These are phyloP conservation scores for Pheosia gnoma DNA, from an alignment of 2,888 invertebrate species.

Conservation along the genomic window DNA sequence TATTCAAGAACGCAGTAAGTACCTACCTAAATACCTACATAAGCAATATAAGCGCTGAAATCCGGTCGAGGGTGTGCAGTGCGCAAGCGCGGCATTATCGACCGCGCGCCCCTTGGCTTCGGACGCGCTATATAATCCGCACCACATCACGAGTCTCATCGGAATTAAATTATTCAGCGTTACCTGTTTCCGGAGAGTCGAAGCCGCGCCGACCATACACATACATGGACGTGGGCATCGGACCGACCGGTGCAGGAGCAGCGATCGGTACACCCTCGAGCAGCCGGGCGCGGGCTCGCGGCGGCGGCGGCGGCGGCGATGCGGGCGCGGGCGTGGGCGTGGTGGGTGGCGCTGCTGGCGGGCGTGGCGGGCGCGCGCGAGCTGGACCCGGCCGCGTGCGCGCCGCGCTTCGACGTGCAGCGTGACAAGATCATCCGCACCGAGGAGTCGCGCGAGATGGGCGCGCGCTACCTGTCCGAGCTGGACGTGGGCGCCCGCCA, in stretches of 20 bases:
- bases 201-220: not conserved
- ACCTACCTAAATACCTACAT: no score
- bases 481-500: conserved; percentile 91
- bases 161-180: not conserved
- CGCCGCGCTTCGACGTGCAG: conserved; percentile 92
- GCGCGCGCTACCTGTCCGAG: conserved; percentile 94
- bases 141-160: not conserved
- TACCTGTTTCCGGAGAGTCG: not conserved
- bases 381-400: conserved; percentile 87
- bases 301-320: conserved; percentile 36
- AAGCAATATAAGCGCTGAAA: no score
- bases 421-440: conserved; percentile 95
- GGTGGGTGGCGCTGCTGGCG: conserved; percentile 51
- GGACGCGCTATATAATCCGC: conserved; percentile 11
- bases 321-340: conserved; percentile 46
- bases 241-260: conserved; percentile 8
- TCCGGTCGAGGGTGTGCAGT: not conserved
- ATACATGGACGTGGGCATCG: conserved; percentile 11
- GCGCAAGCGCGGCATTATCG: conserved; percentile 59
- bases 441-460: conserved; percentile 94
- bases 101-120: conserved; percentile 26
- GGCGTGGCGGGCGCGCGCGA: conserved; percentile 70
- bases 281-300: conserved; percentile 28
- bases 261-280: conserved; percentile 12
- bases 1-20: no score